Percentiles rank a stretch among this genome's conserved stretches.
Evolutionary conservation across 2,797 vertebrate genomes (phyloP).

Genomic region (Rhadinocentrus ornatus): DNA sequence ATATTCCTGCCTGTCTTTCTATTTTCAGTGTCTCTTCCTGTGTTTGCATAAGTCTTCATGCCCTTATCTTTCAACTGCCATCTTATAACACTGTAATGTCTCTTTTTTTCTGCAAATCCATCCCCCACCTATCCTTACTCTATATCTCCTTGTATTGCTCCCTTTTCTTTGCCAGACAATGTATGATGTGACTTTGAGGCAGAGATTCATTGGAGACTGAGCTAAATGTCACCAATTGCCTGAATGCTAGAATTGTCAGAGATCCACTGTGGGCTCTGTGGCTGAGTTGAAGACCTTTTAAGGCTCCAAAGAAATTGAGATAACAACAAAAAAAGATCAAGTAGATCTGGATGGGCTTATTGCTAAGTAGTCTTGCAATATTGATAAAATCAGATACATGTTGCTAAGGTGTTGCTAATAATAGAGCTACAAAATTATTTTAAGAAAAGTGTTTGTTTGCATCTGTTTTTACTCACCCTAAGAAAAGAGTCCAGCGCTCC

Average conservation of each 20-base stretch:
- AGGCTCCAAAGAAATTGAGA: constrained; percentile 41
- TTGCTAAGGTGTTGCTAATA: constrained; percentile 14
- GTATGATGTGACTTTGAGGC: constrained; percentile 63
- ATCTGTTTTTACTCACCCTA: constrained; percentile 83
- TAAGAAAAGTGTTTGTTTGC: constrained; percentile 11
- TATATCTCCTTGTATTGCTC: constrained; percentile 11
- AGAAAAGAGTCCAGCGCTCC: constrained; percentile 96
- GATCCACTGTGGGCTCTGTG: constrained; percentile 24
- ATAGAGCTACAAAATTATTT: neutral
- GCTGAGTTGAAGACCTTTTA: constrained; percentile 45
- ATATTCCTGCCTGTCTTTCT: constrained; percentile 6
- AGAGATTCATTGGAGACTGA: constrained; percentile 63
- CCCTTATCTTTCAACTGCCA: constrained; percentile 7
- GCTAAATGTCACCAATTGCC: constrained; percentile 69
- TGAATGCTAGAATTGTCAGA: constrained; percentile 56
- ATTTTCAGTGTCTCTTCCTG: constrained; percentile 7
- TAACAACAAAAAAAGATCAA: constrained; percentile 52
- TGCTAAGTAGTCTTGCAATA: constrained; percentile 2
- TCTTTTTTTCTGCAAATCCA: constrained; percentile 12
- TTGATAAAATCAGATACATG: constrained; percentile 26
- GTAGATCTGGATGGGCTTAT: constrained; percentile 26
- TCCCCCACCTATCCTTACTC: neutral
- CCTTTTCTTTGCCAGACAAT: constrained; percentile 38
- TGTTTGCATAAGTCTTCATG: constrained; percentile 6
- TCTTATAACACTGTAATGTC: constrained; percentile 13